Conservation (phyloP, 2,113 vertebrate species). For the Tinamus guttatus region DNA sequence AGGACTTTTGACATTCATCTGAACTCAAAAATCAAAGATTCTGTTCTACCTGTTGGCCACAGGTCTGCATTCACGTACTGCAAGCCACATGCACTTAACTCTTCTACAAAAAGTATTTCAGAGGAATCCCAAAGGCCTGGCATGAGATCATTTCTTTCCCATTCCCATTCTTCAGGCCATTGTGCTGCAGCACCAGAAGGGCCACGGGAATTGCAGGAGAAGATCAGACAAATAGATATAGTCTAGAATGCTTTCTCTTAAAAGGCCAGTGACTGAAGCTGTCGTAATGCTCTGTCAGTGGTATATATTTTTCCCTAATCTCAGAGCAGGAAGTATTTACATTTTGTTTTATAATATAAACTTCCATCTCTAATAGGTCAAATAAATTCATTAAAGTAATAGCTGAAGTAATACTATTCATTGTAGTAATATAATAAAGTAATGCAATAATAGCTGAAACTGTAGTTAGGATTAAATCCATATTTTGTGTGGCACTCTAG, state of each 20-base stretch:
- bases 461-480: background rate
- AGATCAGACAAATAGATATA: background rate
- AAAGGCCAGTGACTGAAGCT: background rate
- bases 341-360: background rate
- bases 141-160: constrained; percentile 13
- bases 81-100: background rate
- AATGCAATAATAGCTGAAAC: background rate
- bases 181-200: background rate
- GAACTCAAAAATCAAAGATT: background rate
- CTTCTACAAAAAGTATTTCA: background rate
- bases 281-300: background rate
- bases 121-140: constrained; percentile 4
- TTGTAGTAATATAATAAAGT: background rate
- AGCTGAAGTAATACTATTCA: background rate
- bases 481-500: background rate
- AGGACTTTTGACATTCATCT: constrained; percentile 6
- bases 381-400: background rate
- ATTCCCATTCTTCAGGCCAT: background rate
- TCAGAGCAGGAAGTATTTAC: background rate
- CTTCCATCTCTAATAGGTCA: background rate
- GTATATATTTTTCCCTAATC: background rate
- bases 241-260: background rate
- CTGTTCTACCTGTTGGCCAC: background rate
- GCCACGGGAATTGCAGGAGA: background rate
- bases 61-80: constrained; percentile 12